These are phyloP conservation scores for Palloptera scutellata DNA, from an alignment of 2,888 invertebrate species.

Conservation along the genomic window DNA sequence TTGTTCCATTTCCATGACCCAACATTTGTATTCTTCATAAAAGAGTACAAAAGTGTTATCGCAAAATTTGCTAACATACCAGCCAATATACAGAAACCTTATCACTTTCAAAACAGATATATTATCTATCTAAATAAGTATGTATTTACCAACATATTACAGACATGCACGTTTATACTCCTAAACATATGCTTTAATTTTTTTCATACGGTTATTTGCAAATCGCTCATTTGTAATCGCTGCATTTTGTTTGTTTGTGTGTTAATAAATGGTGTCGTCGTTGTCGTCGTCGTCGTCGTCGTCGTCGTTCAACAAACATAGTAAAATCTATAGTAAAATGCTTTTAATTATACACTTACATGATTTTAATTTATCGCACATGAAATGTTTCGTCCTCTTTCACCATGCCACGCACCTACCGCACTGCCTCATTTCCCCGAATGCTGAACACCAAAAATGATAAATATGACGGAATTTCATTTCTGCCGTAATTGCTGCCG, in stretches of 20 bases:
- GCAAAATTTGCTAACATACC: neutral
- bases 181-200: neutral
- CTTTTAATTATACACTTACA: constrained; percentile 29
- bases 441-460: neutral
- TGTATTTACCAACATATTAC: neutral
- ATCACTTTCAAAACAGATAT: too few relatives aligned
- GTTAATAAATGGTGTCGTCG: neutral
- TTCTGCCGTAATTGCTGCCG: neutral
- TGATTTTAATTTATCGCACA: constrained; percentile 27
- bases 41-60: neutral
- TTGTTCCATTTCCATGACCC: too few relatives aligned
- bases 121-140: neutral
- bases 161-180: neutral
- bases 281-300: neutral
- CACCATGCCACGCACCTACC: neutral
- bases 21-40: too few relatives aligned
- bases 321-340: neutral
- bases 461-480: neutral
- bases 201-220: neutral
- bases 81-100: neutral
- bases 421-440: neutral
- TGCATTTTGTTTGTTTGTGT: neutral
- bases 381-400: neutral
- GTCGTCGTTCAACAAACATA: neutral
- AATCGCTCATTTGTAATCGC: too few relatives aligned